Conservation (phyloP, 1,140 invertebrate genomes). For the Drosophila trapezifrons region DNA sequence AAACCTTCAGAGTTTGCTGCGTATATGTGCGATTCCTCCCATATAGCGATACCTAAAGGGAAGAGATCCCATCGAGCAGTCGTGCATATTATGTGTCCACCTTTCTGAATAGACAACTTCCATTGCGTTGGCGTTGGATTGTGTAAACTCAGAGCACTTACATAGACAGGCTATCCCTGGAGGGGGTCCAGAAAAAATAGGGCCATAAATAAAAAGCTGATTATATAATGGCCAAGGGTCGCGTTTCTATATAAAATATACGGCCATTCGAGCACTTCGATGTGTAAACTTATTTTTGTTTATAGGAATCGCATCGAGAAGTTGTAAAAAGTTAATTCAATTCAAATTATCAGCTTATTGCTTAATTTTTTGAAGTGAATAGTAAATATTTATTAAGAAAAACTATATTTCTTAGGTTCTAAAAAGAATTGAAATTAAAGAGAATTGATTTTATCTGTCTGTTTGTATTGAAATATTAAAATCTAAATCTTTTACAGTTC, state of each 20-base stretch:
- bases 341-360: background rate
- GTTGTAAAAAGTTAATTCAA: background rate
- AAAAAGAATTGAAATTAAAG: too few species aligned
- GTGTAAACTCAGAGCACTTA: conserved; percentile 3
- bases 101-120: conserved; percentile 42
- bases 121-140: conserved; percentile 39
- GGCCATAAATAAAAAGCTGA: conserved; percentile 37
- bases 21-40: conserved; percentile 6
- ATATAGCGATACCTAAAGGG: conserved; percentile 24
- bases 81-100: conserved; percentile 33
- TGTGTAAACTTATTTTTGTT: background rate
- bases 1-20: conserved; percentile 15
- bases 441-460: too few species aligned
- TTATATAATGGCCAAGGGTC: conserved; percentile 15
- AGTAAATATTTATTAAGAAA: too few species aligned
- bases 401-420: too few species aligned
- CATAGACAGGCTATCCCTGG: background rate
- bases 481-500: too few species aligned
- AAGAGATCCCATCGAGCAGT: conserved; percentile 10
- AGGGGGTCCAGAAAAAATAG: conserved; percentile 8
- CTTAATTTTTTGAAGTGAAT: background rate
- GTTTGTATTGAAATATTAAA: too few species aligned
- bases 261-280: background rate
- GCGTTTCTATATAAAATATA: conserved; percentile 17
- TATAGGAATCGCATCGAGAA: background rate